Conservation (phyloP, 2,888 invertebrate species). For the Diplazon laetatorius region DNA sequence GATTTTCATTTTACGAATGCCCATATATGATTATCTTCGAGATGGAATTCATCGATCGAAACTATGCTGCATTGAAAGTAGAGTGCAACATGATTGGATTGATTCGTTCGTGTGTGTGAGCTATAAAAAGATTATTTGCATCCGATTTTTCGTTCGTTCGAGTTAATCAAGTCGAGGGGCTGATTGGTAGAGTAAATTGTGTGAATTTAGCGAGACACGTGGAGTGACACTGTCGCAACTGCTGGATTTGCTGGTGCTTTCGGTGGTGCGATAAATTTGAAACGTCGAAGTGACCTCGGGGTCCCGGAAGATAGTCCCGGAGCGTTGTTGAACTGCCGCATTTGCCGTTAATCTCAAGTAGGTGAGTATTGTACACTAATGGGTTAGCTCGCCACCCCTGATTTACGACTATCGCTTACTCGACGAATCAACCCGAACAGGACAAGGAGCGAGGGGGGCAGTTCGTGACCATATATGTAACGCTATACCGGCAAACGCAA, state of each 20-base stretch:
- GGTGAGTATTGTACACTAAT: neutral
- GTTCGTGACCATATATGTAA: neutral
- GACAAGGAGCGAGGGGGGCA: neutral
- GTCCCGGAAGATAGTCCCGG: slow-evolving; percentile 32
- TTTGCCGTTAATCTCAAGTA: slow-evolving; percentile 33
- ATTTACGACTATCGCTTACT: slow-evolving; percentile 55
- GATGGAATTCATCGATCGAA: too few relatives aligned
- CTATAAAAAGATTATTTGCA: neutral
- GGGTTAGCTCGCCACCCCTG: slow-evolving; percentile 35
- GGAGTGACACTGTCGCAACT: neutral
- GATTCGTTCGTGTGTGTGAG: slow-evolving; percentile 14
- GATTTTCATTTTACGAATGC: too few relatives aligned
- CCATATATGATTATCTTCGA: too few relatives aligned
- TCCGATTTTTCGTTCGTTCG: neutral
- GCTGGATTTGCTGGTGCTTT: neutral
- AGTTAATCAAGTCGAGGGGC: neutral
- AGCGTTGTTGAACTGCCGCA: slow-evolving; percentile 28
- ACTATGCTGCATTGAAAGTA: neutral
- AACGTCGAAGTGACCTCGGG: slow-evolving; percentile 60
- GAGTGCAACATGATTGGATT: slow-evolving; percentile 1
- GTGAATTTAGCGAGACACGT: slow-evolving; percentile 20
- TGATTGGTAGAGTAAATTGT: too few relatives aligned
- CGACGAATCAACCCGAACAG: slow-evolving; percentile 48
- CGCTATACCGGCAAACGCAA: neutral
- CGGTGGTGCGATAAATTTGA: slow-evolving; percentile 49